These are phyloP conservation scores for Phengaris alcon DNA, from an alignment of 2,888 invertebrate genomes.

Conservation along the genomic window DNA sequence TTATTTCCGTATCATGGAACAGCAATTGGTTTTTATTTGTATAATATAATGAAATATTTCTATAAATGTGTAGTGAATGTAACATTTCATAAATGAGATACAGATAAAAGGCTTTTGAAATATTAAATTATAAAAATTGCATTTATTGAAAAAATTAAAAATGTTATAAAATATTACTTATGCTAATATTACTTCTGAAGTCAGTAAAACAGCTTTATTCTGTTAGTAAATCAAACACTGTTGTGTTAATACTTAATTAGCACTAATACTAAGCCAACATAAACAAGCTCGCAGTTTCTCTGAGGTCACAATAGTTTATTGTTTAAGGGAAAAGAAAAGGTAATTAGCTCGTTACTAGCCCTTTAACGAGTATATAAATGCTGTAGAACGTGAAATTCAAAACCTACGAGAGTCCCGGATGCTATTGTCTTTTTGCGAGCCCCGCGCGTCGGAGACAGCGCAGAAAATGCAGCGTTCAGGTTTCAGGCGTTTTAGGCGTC, in stretches of 20 bases:
- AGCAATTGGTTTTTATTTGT: too few relatives aligned
- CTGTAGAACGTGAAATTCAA: constrained; percentile 1
- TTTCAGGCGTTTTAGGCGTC: constrained; percentile 47
- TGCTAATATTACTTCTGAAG: neutral
- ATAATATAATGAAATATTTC: too few relatives aligned
- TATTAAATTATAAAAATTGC: too few relatives aligned
- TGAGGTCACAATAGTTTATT: neutral
- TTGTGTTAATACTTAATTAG: neutral
- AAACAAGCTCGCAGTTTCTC: constrained; percentile 1
- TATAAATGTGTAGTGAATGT: too few relatives aligned
- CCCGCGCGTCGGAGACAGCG: constrained; percentile 71
- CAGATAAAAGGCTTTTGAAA: too few relatives aligned
- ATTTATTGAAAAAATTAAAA: too few relatives aligned
- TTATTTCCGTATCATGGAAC: too few relatives aligned
- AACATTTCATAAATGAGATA: too few relatives aligned
- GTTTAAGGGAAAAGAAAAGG: neutral
- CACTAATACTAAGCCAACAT: neutral
- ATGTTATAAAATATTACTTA: neutral
- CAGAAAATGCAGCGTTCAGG: constrained; percentile 73
- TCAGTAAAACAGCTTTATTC: neutral
- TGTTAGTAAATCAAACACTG: neutral
- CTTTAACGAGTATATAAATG: neutral
- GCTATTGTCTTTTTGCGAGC: constrained; percentile 67
- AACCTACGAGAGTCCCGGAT: constrained; percentile 3
- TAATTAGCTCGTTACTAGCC: constrained; percentile 11